Evolutionary conservation across 53 echinoderm and acorn worm genomes (phyloP), one percentile per base, ranked within the genome.

Genomic region (Temnopleurus reevesii): DNA sequence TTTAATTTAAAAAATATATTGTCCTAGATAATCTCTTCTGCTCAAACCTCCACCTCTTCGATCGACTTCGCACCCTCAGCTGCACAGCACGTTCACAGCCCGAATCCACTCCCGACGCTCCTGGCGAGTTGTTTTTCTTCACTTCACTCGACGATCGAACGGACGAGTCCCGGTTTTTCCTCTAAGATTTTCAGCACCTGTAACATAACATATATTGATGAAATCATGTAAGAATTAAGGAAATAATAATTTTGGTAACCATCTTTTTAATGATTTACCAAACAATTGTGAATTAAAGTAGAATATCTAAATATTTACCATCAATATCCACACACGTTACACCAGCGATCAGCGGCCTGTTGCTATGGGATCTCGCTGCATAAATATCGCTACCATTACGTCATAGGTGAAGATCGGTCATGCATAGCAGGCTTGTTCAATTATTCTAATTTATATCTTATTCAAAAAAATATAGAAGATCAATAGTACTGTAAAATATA

Each of bases 331-430:
- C 23, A 21, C 38, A 71, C n/a, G 36, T 71, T 71, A n/a, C 41
- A 21, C 33, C 12, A 17, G 15, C 17, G 63, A 33, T 1, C 21
- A n/a, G 71, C 71, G 71, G 71, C 41, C 71, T 71, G 71, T 71
- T 71, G 71, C 71, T 71, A 71, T 71, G 71, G 71, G 71, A 41
- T 33, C 31, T 63, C 63, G 34, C 63, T 1, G 63, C 63, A 63
- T 63, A 59, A 59, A 59, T 59, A 41, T 21, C 71, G 27, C n/a
- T 38, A 21, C 10, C 21, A 34, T 71, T 38, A 71, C 41, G 38
- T 21, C 41, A 71, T 27, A 36, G 35, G 33, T 13, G 60, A 60
- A 28, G 7, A 10, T 34, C 65, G 35, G 21, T 65, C 33, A 17
- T n/a, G 15, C 18, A 12, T 21, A 12, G 19, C 41, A n/a, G 41